A percentile compares a stretch with the other conserved stretches of the same genome.
These are phyloP conservation scores for Megalops cyprinoides DNA, from an alignment of 2,797 vertebrate species.

Conservation along the genomic window DNA sequence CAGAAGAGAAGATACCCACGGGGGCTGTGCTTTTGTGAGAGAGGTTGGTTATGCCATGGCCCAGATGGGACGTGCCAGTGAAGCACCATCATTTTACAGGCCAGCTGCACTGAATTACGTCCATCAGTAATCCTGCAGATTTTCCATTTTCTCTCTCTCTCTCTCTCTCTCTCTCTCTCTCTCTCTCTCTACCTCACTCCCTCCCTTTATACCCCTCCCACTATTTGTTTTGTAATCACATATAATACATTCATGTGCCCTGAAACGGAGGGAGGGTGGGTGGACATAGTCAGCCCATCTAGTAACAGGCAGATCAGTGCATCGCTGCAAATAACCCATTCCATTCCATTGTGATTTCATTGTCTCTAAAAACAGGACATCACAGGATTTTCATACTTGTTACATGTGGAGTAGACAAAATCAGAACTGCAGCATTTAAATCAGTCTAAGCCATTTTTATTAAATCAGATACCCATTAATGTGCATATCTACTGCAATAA, in stretches of 20 bases:
- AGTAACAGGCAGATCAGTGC: neutral
- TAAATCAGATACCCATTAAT: too few species aligned
- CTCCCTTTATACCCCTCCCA: neutral
- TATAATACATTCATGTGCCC: neutral
- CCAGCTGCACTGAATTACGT: slow-evolving; percentile 16
- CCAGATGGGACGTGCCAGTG: neutral
- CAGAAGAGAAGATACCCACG: neutral
- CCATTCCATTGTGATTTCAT: too few species aligned
- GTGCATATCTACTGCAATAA: too few species aligned
- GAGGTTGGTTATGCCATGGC: neutral
- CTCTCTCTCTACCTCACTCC: neutral
- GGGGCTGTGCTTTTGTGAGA: neutral
- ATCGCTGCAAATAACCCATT: neutral
- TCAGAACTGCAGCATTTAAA: too few species aligned
- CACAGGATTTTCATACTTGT: too few species aligned
- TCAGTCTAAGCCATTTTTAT: too few species aligned
- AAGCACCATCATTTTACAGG: slow-evolving; percentile 5
- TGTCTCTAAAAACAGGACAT: neutral
- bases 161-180: neutral
- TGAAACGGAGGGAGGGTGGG: neutral
- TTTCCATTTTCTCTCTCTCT: neutral
- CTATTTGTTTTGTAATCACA: neutral
- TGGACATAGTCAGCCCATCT: neutral
- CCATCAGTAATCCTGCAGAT: neutral
- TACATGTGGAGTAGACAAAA: neutral